Evolutionary conservation across 2,113 vertebrate species (phyloP).

Genomic region (Larimichthys polyactis): DNA sequence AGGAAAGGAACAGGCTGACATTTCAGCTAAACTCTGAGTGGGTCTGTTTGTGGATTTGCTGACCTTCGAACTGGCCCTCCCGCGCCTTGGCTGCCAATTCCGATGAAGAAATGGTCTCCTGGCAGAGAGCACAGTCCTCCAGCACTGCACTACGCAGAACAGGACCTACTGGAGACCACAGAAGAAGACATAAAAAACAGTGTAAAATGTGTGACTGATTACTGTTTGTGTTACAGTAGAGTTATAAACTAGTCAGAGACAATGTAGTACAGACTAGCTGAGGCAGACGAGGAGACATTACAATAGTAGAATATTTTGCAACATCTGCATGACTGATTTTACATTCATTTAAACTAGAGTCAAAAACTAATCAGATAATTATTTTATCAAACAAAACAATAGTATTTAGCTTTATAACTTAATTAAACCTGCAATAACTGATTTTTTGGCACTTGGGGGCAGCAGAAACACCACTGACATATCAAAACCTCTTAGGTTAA

Average conservation of each 20-base stretch:
- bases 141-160: conserved; percentile 88
- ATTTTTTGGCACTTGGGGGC: neutral
- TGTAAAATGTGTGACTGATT: neutral
- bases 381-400: too few species aligned
- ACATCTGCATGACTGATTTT: neutral
- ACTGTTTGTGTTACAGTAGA: conserved; percentile 13
- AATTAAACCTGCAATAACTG: neutral
- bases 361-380: too few species aligned
- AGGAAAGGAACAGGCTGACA: conserved; percentile 17
- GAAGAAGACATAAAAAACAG: conserved; percentile 21
- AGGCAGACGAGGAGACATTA: neutral
- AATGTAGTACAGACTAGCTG: neutral
- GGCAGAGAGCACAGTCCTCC: conserved; percentile 96
- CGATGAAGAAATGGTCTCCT: conserved; percentile 93
- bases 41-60: conserved; percentile 35
- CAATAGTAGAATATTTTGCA: neutral
- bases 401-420: neutral
- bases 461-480: neutral
- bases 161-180: conserved; percentile 82
- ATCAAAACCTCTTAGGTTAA: neutral
- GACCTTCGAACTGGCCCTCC: conserved; percentile 96
- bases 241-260: neutral
- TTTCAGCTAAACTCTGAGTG: conserved; percentile 14
- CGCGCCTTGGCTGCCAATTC: conserved; percentile 93
- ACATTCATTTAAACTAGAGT: too few species aligned